Conservation (phyloP, 2,888 invertebrate genomes). For the Coelopa pilipes region DNA sequence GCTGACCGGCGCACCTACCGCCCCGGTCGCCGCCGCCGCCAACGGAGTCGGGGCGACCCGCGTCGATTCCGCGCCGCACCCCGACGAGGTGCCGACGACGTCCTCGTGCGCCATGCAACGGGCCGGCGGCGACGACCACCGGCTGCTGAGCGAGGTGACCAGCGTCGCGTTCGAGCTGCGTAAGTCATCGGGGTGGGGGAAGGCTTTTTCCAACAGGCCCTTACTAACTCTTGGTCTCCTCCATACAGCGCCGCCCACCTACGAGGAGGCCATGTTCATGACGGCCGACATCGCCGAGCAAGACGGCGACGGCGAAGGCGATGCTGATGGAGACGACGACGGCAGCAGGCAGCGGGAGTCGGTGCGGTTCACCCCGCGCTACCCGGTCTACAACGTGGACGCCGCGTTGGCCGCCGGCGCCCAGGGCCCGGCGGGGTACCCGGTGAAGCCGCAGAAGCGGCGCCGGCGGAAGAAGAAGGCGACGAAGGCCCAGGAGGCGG, state of each 20-base stretch:
- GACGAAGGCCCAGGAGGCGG: neutral
- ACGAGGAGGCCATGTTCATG: constrained; percentile 65
- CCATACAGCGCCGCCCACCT: constrained; percentile 62
- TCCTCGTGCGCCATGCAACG: constrained; percentile 53
- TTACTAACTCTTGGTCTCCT: neutral
- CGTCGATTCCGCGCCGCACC: neutral
- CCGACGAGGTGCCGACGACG: constrained; percentile 55
- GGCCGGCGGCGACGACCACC: constrained; percentile 45
- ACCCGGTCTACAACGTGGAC: constrained; percentile 64
- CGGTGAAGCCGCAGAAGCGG: constrained; percentile 54
- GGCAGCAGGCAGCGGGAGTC: no score
- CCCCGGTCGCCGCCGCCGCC: no score
- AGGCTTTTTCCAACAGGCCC: no score
- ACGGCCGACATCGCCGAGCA: constrained; percentile 54
- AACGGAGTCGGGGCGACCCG: no score
- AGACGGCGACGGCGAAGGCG: constrained; percentile 58
- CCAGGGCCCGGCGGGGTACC: constrained; percentile 31
- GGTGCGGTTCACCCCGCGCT: constrained; percentile 59
- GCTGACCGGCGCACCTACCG: constrained; percentile 44
- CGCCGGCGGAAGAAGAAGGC: constrained; percentile 36
- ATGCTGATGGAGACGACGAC: no score
- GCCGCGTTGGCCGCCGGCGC: constrained; percentile 44
- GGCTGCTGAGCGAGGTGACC: constrained; percentile 48
- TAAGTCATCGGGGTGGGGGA: constrained; percentile 43
- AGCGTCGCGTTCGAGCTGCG: constrained; percentile 50